A percentile compares a stretch with the other conserved stretches of the same genome.
Evolutionary conservation across 2,797 vertebrate genomes (phyloP).

Genomic region (Pseudochirops cupreus): DNA sequence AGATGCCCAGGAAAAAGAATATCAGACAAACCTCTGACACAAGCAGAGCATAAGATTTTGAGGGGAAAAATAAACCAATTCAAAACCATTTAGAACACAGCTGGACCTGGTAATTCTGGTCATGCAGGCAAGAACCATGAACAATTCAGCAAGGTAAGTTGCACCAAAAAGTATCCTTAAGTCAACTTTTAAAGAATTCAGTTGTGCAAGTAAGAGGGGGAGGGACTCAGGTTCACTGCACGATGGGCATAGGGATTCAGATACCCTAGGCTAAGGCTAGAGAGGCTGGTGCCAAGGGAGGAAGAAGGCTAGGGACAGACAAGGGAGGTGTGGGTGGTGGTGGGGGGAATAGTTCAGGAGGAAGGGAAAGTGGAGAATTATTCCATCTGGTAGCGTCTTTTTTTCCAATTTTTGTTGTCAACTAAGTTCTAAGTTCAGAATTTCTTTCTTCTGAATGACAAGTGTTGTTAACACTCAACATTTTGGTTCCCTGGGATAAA

Average conservation of each 20-base stretch:
- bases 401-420: background rate
- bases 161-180: background rate
- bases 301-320: fast-evolving
- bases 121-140: background rate
- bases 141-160: background rate
- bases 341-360: background rate
- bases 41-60: background rate
- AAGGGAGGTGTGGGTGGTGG: background rate
- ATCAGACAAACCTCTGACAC: background rate
- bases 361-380: background rate
- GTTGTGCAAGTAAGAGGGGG: background rate
- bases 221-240: background rate
- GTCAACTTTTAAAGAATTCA: background rate
- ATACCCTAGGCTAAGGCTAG: background rate
- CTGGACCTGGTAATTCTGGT: background rate
- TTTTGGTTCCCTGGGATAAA: background rate
- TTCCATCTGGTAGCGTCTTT: background rate
- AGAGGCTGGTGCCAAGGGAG: background rate
- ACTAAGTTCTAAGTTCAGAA: background rate
- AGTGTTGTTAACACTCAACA: background rate
- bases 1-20: background rate
- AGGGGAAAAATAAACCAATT: background rate
- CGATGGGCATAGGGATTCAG: background rate
- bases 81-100: background rate
- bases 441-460: background rate